Evolutionary conservation across 2,113 vertebrate genomes (phyloP), one percentile per base, ranked within the genome.

Genomic region (Gadus chalcogrammus): DNA sequence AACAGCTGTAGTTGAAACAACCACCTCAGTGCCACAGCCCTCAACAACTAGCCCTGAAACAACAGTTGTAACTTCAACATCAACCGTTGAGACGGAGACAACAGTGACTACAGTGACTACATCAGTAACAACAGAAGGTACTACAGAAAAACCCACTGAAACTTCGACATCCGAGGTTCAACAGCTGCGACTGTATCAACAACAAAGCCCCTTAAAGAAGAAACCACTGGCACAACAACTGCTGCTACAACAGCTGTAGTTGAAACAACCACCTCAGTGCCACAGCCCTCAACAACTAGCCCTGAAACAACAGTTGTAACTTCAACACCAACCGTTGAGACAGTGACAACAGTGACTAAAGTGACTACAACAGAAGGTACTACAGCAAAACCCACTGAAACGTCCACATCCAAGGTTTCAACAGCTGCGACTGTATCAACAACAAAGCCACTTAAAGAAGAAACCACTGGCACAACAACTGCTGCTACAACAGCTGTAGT

Each of bases 211-310:
- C 63, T 56, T 20, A 75, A 5, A 31, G 66, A 27, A 5, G 42
- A 24, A 48, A 67, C 65, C 5, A 58, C 48, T 5, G 66, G 67
- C 11, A 53, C 68, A 20, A 61, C 24, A 2, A 69, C 68, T 24
- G 27, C 1, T 15, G 60, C 68, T 31, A 63, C 61, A 13, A 63
- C 61, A 9, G 13, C 24, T 16, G 31, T 1, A 0, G 72, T 28
- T 15, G 15, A 38, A 0, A 0, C 0, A 0, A 0, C 27, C 0
- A 0, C 4, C 0, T 48, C 0, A n/a, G 68, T 16, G 0, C 20
- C 79, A 38, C 67, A 75, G 38, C 17, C 20, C 0, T 72, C 24
- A 1, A 52, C n/a, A 48, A 11, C 66, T 53, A 68, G 62, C 18
- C 15, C 60, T 59, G 52, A 11, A 55, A 62, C 74, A 31, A 28